Evolutionary conservation across 2,888 invertebrate genomes (phyloP).

Genomic region (Bombylius major): DNA sequence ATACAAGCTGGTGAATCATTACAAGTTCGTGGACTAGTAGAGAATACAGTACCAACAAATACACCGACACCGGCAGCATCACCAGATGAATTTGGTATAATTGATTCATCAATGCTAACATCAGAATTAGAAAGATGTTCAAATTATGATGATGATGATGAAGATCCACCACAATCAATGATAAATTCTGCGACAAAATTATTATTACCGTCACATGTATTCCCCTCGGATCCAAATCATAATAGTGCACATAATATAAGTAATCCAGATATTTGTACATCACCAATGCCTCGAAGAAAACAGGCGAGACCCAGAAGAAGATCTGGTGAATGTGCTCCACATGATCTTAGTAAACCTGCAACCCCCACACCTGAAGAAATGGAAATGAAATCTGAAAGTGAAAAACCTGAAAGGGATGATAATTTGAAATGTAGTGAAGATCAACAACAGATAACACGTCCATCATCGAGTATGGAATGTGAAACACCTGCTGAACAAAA

Average conservation of each 20-base stretch:
- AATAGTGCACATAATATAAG: slow-evolving; percentile 16
- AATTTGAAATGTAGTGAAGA: slow-evolving; percentile 31
- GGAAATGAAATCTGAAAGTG: slow-evolving; percentile 35
- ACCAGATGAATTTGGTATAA: slow-evolving; percentile 30
- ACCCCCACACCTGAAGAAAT: slow-evolving; percentile 22
- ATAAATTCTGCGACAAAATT: slow-evolving; percentile 25
- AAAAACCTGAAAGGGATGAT: slow-evolving; percentile 36
- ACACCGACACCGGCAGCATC: slow-evolving; percentile 36
- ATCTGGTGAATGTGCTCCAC: slow-evolving; percentile 60
- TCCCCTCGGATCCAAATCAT: slow-evolving; percentile 21
- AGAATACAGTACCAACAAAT: slow-evolving; percentile 43
- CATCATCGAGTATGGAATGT: not conserved
- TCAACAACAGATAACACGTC: not conserved
- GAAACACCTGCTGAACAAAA: not conserved
- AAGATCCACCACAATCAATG: slow-evolving; percentile 38
- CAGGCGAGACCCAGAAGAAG: slow-evolving; percentile 75
- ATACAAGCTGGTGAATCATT: slow-evolving; percentile 80
- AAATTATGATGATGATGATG: slow-evolving; percentile 38
- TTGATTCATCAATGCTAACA: slow-evolving; percentile 28
- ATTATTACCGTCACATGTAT: slow-evolving; percentile 32
- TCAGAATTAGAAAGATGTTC: slow-evolving; percentile 30
- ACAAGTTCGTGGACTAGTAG: slow-evolving; percentile 68
- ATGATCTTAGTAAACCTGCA: slow-evolving; percentile 42
- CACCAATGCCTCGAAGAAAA: slow-evolving; percentile 72
- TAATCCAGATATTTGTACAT: slow-evolving; percentile 47